Evolutionary conservation across 2,797 vertebrate species (phyloP).

Genomic region (Malurus leucopterus): DNA sequence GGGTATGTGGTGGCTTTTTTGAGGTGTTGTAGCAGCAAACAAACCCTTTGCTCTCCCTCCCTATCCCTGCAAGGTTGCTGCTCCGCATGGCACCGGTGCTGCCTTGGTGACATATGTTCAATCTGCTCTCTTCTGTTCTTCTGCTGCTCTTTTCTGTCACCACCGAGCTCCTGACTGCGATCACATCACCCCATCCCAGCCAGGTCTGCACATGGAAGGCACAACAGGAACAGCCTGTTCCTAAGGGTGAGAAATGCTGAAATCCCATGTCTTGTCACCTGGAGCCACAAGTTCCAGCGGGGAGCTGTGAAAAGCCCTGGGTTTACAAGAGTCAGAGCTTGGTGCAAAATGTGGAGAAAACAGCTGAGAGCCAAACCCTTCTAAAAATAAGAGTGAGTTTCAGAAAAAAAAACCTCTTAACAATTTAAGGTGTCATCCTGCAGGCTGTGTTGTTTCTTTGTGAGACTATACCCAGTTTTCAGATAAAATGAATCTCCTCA

Average conservation of each 20-base stretch:
- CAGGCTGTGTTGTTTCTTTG: not conserved
- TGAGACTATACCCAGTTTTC: not conserved
- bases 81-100: rapidly evolving
- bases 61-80: not conserved
- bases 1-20: no score
- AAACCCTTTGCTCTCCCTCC: not conserved
- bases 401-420: not conserved
- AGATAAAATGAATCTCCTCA: not conserved
- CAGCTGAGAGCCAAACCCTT: not conserved
- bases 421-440: not conserved
- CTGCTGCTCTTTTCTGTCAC: not conserved
- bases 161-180: rapidly evolving
- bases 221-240: not conserved
- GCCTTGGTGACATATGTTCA: not conserved
- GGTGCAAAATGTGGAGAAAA: not conserved
- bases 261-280: rapidly evolving
- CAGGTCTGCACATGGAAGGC: not conserved
- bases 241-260: not conserved
- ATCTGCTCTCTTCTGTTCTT: not conserved
- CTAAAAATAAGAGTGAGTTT: not conserved
- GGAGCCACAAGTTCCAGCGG: not conserved
- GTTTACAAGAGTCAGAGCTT: not conserved
- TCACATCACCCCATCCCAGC: not conserved
- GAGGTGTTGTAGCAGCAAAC: not conserved
- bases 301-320: not conserved